Evolutionary conservation across 2,113 vertebrate species (phyloP), one percentile per base, ranked within the genome.

Genomic region (Formicarius rufipectus): DNA sequence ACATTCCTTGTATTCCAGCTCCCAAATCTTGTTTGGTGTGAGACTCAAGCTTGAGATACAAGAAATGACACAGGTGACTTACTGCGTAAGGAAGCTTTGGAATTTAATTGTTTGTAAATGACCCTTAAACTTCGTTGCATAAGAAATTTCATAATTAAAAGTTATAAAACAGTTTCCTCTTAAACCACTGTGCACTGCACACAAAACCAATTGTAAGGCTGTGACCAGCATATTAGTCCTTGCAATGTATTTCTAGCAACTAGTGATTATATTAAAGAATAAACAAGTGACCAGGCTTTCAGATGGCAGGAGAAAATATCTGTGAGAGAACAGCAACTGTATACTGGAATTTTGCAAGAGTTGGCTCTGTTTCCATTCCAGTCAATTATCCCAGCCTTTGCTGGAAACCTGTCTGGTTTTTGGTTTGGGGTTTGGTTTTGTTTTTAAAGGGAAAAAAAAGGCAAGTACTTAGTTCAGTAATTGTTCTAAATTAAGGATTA

Each of bases 401-500:
- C 90, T 95, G 95, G 95, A 78, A 96, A 94, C 84, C 87, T 87
- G 80, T 58, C 40, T 89, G 60, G 37, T 11, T 81, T 91, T 87
- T 42, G 77, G 73, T 73, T 58, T 89, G 67, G 75, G 62, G 66
- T 82, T 93, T 90, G 88, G 78, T 33, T 93, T 91, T 81, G 55
- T 40, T 91, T 95, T 83, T 60, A 68, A 86, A 72, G 47, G 42
- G 12, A n/a, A 10, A n/a, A 52, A 87, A 91, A 92, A 77, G 15
- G 5, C 72, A 84, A 94, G 50, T 59, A 50, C 42, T 93, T 19
- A 87, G 72, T 39, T n/a, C 44, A 76, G 87, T 81, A 96, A 89
- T 89, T 87, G 80, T 87, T 94, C 81, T 81, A 96, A 96, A 89
- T 89, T 73, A 58, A 91, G 76, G 55, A 84, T 78, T 84, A 82